Base-by-base conservation (phyloP, 1,140 invertebrate species). In the Drosophila takahashii region DNA sequence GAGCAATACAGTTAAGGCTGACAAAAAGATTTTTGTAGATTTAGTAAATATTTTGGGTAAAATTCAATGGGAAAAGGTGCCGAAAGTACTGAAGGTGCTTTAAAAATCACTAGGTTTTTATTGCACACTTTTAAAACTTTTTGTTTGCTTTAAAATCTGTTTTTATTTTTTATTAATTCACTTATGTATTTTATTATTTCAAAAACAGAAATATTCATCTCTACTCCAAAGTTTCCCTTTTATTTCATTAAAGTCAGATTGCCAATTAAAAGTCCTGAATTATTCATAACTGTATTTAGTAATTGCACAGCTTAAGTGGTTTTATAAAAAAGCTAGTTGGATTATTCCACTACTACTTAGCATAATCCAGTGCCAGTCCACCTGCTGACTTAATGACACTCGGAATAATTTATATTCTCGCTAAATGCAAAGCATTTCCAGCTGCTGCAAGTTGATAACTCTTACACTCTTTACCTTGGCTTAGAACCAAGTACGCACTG, bases 231-330 rank as follows among this genome's bases (percentile, higher is more conserved):
- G n/a, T n/a, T 39, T 39, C 37, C 37, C 1, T 10, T 7, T 8
- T n/a, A 5, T 41, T 41, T 5, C 9, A 13, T 13, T 45, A 45
- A 7, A 45, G 5, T n/a, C 1, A 22, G 22, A 9, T 26, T 15
- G 13, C 10, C 7, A 7, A 10, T 22, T 37, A 4, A 26, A 4
- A 0, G 9, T 13, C 32, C 27, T 15, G 7, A 10, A 18, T 27
- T 11, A 13, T 29, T 11, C 6, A 16, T 22, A 8, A 56, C 26
- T n/a, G 51, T 16, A 37, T 1, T 16, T n/a, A 37, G 16, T 53
- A 22, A 53, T 53, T 53, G 51, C 34, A 10, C 9, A 42, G 37
- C 22, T 56, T 56, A 39, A 39, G 5, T 39, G 18, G 4, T 18
- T 53, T 53, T 8, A 44, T 8, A 44, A 27, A 22, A 27, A 16